Conservation (phyloP, 2,888 invertebrate species). For the Oligia latruncula region DNA sequence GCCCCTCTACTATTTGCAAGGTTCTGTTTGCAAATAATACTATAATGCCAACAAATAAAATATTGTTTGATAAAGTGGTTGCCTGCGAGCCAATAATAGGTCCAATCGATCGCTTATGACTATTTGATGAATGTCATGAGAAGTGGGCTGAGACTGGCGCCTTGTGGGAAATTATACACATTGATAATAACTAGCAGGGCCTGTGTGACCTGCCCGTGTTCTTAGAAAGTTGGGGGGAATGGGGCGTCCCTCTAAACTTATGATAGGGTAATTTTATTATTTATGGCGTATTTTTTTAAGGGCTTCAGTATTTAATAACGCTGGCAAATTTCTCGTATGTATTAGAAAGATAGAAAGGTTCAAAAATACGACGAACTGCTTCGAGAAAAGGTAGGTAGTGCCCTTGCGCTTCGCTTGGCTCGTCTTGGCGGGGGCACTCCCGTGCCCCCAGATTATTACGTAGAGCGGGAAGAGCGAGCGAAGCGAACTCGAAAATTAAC, state of each 20-base stretch:
- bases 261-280: not conserved
- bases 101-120: conserved; percentile 50
- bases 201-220: not conserved
- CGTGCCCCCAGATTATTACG: no score
- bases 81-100: conserved; percentile 5
- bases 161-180: conserved; percentile 15
- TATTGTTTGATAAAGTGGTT: conserved; percentile 15
- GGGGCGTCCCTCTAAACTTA: not conserved
- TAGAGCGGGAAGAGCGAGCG: no score
- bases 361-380: no score
- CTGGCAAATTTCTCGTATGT: no score
- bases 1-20: not conserved
- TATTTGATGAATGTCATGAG: conserved; percentile 57
- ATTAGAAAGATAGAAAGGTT: no score
- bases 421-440: no score
- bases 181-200: not conserved
- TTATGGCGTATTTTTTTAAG: not conserved
- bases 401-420: no score
- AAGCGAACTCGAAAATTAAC: no score
- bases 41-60: not conserved
- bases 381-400: no score
- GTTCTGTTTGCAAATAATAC: not conserved
- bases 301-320: no score
- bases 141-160: conserved; percentile 7
- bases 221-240: not conserved